These are phyloP conservation scores for Druon quercuslanigerum DNA, from an alignment of 1,140 invertebrate genomes.

Conservation along the genomic window DNA sequence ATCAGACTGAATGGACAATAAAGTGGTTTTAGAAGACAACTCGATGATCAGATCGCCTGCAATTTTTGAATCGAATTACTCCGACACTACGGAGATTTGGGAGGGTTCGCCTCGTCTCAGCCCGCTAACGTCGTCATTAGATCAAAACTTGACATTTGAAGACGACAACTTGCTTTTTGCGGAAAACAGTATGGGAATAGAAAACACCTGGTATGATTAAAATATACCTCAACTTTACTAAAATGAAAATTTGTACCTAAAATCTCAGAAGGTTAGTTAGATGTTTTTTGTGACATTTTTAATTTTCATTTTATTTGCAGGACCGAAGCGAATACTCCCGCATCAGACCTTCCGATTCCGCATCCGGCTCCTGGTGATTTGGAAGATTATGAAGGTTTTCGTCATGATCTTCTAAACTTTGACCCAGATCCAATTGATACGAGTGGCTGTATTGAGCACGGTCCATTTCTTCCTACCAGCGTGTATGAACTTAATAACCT, in stretches of 20 bases:
- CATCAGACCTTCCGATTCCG: conserved; percentile 70
- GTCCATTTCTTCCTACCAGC: conserved; percentile 68
- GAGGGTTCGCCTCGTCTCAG: conserved; percentile 69
- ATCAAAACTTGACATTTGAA: conserved; percentile 68
- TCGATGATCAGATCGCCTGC: conserved; percentile 68
- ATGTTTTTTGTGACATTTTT: conserved; percentile 23
- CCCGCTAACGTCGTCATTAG: conserved; percentile 68
- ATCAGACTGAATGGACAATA: conserved; percentile 71
- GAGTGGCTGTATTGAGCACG: conserved; percentile 63
- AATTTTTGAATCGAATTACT: conserved; percentile 62
- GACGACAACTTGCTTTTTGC: conserved; percentile 64
- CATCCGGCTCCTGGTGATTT: conserved; percentile 68
- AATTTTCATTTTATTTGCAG: conserved; percentile 50
- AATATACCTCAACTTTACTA: conserved; percentile 8
- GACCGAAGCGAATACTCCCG: conserved; percentile 70
- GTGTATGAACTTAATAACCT: conserved; percentile 65
- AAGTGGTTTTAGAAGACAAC: conserved; percentile 63
- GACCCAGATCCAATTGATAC: conserved; percentile 58
- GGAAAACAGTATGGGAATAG: conserved; percentile 71
- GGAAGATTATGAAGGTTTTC: conserved; percentile 55
- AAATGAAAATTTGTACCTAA: not conserved
- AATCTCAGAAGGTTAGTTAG: too few species aligned
- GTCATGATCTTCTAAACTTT: conserved; percentile 49
- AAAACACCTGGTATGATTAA: conserved; percentile 68
- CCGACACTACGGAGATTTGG: conserved; percentile 66